phyloP scores from a whole-genome alignment of 35 echinoderm and acorn worm species.

The Nesometra sesokonis region DNA sequence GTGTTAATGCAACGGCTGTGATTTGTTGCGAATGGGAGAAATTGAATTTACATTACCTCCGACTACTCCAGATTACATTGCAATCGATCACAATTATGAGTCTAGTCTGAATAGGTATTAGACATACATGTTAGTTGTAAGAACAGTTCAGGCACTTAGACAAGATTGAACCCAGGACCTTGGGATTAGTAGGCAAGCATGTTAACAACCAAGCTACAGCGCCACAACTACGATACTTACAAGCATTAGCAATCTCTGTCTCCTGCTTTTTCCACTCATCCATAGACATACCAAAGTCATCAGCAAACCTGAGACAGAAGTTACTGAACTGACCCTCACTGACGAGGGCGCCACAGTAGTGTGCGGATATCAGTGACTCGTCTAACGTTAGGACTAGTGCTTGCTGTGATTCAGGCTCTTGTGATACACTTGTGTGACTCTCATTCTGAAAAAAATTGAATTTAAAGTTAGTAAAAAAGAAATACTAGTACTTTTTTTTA shows the following conservation, averaged over 20 bases:
- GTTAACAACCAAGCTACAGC: too few relatives aligned
- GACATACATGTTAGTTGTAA: background rate
- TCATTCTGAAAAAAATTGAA: background rate
- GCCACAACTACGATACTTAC: too few relatives aligned
- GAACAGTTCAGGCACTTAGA: too few relatives aligned
- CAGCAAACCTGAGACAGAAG: constrained; percentile 86
- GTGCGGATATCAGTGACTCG: constrained; percentile 67
- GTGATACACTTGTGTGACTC: background rate
- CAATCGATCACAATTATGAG: too few relatives aligned
- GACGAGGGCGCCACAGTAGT: constrained; percentile 65
- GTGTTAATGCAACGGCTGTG: too few relatives aligned
- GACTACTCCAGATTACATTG: too few relatives aligned
- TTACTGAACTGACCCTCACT: constrained; percentile 72
- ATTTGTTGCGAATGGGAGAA: too few relatives aligned
- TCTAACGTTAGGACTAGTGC: constrained; percentile 71
- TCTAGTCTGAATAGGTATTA: background rate
- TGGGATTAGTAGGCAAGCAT: too few relatives aligned
- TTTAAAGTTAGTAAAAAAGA: too few relatives aligned
- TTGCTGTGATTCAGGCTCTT: constrained; percentile 22
- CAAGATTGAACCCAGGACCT: too few relatives aligned
- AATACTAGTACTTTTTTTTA: too few relatives aligned
- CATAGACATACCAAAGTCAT: constrained; percentile 69
- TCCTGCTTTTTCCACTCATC: constrained; percentile 66
- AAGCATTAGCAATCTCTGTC: constrained; percentile 63
- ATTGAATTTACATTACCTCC: too few relatives aligned